Evolutionary conservation across 2,113 vertebrate species (phyloP), one percentile per base, ranked within the genome.

Genomic region (Probosciger aterrimus): DNA sequence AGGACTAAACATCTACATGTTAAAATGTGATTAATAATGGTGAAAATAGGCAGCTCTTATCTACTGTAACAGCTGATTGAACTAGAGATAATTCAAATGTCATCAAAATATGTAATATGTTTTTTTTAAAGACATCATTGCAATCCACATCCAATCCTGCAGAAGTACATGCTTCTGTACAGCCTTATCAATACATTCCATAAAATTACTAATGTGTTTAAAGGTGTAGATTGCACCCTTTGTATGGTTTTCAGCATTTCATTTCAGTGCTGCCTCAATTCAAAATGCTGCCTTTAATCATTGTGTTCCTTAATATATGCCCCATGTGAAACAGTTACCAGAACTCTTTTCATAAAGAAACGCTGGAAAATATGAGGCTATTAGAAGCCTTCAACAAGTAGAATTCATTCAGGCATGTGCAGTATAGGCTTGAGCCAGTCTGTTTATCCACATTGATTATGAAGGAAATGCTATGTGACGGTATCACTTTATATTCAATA

Each of bases 401-500:
- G 77, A 59, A 41, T 79, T 82, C 44, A 65, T 84, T 85, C 82
- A 86, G 52, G 22, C 93, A 44, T 11, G 15, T 75, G 50, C 74
- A 79, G 25, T 16, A 43, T 12, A 64, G 67, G 15, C 46, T 81
- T 68, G 67, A 62, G 57, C 63, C 87, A 82, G 30, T 60, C 84
- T 49, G 52, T 96, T 92, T 85, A 85, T 76, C 87, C 64, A 47
- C 82, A 52, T 10, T 82, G 90, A 89, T 94, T 79, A 69, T 22
- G 44, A 76, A 87, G 44, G 71, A 93, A 96, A 94, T 82, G 41
- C 52, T 62, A 3, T 84, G 93, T 88, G 88, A 92, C 1, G 1
- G 28, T 71, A 69, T 82, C 80, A 25, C 82, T 90, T 88, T 84
- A 88, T 84, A 86, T 88, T 82, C 82, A 80, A 33, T 77, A 87